Conservation (phyloP, 2,888 invertebrate species). For the Philereme vetulata region DNA sequence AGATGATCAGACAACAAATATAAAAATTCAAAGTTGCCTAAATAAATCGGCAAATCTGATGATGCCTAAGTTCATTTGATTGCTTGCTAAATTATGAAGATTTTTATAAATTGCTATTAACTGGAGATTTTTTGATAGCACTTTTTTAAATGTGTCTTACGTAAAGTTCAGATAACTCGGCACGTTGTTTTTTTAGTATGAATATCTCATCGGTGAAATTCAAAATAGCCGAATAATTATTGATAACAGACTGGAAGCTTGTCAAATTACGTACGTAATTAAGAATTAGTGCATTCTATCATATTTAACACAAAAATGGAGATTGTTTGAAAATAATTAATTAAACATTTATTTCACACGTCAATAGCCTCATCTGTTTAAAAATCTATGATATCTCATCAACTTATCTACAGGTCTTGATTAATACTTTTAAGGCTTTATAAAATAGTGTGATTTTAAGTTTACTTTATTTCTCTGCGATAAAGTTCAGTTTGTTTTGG, state of each 20-base stretch:
- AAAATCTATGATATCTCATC: slow-evolving; percentile 22
- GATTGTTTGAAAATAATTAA: not conserved
- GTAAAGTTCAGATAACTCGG: no score
- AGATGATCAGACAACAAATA: no score
- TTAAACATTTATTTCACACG: slow-evolving; percentile 1
- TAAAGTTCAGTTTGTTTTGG: slow-evolving; percentile 46
- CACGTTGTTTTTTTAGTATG: no score
- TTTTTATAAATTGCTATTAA: no score
- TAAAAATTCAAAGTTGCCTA: no score
- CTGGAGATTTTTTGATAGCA: no score
- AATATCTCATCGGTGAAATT: not conserved
- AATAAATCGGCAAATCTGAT: no score
- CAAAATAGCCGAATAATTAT: slow-evolving; percentile 7
- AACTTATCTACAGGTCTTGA: slow-evolving; percentile 15
- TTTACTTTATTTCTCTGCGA: slow-evolving; percentile 24
- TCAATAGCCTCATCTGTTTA: slow-evolving; percentile 7
- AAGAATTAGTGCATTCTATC: slow-evolving; percentile 12
- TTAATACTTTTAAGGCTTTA: slow-evolving; percentile 60
- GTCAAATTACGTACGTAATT: slow-evolving; percentile 6
- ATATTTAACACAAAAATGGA: slow-evolving; percentile 2
- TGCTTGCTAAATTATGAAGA: no score
- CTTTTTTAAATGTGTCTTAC: no score
- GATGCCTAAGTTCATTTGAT: no score
- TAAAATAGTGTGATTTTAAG: slow-evolving; percentile 11
- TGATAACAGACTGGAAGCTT: slow-evolving; percentile 8